These are phyloP conservation scores for Uromys caudimaculatus DNA, from an alignment of 2,797 vertebrate genomes.

Conservation along the genomic window DNA sequence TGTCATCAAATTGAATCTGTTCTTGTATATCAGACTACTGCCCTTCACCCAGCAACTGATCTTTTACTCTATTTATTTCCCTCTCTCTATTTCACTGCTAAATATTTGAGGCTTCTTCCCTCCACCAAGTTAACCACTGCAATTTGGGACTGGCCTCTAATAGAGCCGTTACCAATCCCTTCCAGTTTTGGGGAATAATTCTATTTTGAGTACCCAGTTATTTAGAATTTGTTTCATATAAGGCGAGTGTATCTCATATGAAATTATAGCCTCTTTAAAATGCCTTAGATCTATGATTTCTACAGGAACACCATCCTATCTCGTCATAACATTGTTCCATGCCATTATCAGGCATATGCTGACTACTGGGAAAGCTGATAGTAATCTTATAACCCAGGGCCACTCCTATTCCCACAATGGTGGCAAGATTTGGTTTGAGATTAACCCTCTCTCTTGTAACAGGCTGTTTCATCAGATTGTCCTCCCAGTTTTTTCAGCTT, in stretches of 20 bases:
- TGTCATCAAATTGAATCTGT: neutral
- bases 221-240: neutral
- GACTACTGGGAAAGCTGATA: neutral
- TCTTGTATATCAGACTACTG: neutral
- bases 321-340: neutral
- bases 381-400: neutral
- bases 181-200: neutral
- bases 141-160: neutral
- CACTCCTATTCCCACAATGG: neutral
- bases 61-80: neutral
- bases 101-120: neutral
- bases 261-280: neutral
- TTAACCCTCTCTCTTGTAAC: neutral
- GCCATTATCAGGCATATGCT: neutral
- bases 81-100: neutral
- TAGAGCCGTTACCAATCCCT: neutral
- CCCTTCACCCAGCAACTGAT: neutral
- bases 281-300: neutral
- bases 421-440: neutral
- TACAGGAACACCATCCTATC: neutral
- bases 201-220: neutral
- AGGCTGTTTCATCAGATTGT: neutral
- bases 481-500: neutral
- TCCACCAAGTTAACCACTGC: neutral
- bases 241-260: neutral